Conservation (phyloP, 2,113 vertebrate genomes). For the Panthera leo region DNA sequence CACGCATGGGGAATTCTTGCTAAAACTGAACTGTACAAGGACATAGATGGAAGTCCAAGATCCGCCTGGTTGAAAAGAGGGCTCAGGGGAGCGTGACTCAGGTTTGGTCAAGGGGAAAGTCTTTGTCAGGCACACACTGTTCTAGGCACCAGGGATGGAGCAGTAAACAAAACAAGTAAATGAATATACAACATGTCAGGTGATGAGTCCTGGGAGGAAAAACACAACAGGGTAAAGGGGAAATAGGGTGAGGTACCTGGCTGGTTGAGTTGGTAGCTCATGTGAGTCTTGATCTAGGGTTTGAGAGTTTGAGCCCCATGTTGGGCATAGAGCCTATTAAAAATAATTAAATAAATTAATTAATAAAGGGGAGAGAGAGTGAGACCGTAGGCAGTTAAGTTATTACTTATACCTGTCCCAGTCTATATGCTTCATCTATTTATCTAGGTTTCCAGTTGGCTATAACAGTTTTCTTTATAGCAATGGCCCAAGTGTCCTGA, state of each 20-base stretch:
- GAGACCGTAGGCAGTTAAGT: no score
- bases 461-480: background rate
- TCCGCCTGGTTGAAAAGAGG: background rate
- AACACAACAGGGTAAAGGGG: background rate
- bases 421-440: background rate
- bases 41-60: background rate
- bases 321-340: background rate
- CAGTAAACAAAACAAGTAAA: background rate
- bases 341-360: background rate
- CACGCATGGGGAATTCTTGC: background rate
- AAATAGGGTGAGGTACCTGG: background rate
- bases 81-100: background rate
- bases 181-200: background rate
- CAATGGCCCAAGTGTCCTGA: background rate
- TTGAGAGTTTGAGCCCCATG: background rate
- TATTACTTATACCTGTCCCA: background rate
- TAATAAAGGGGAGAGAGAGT: background rate
- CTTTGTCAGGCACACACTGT: background rate
- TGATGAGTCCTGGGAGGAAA: background rate
- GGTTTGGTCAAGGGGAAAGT: background rate
- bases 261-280: background rate
- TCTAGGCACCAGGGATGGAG: background rate
- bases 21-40: background rate
- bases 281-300: background rate
- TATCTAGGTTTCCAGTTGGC: background rate